Conservation (phyloP, 2,797 vertebrate species). For the Cercopithecus diana region DNA sequence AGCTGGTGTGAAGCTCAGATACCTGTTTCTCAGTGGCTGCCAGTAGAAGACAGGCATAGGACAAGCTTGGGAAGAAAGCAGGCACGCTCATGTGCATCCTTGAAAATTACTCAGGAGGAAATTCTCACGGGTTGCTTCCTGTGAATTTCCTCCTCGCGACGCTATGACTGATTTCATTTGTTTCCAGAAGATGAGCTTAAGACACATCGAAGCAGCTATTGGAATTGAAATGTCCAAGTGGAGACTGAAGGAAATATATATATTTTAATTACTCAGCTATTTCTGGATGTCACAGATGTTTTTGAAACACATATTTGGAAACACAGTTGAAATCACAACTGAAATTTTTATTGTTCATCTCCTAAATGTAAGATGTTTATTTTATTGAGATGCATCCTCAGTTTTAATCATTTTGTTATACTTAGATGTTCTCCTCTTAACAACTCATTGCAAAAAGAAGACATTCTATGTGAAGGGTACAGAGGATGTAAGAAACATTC, state of each 20-base stretch:
- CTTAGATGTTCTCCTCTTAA: background rate
- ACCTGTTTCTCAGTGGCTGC: accelerated
- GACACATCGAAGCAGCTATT: accelerated
- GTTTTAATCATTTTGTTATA: background rate
- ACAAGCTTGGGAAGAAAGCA: background rate
- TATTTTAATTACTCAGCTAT: too few species aligned
- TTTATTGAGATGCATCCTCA: too few species aligned
- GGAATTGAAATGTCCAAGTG: background rate
- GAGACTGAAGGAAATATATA: too few species aligned
- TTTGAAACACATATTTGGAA: background rate
- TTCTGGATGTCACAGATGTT: background rate
- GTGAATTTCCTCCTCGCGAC: background rate
- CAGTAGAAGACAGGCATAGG: background rate
- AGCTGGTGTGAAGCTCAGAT: accelerated
- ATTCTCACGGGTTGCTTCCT: accelerated
- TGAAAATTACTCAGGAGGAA: background rate
- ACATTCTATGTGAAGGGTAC: accelerated
- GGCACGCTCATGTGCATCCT: accelerated
- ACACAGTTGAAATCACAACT: background rate
- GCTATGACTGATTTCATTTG: background rate
- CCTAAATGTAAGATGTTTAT: background rate
- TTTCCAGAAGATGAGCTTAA: background rate
- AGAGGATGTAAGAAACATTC: background rate
- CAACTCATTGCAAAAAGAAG: accelerated
- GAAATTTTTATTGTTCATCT: background rate